Conservation (phyloP, 2,797 vertebrate genomes). For the Sylvia borin region DNA sequence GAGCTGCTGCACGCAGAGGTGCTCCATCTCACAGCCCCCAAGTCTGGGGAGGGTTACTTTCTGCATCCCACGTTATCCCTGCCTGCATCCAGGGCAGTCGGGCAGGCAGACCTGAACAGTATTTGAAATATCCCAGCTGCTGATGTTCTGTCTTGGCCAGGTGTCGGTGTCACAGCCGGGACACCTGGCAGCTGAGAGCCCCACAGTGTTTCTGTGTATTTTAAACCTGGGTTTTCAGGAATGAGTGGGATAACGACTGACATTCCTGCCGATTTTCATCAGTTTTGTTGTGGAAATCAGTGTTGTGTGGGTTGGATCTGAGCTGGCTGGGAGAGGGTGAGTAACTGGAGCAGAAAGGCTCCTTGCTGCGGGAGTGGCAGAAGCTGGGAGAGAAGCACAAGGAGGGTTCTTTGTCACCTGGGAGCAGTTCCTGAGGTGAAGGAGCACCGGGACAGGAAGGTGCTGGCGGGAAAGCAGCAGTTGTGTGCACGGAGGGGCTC, state of each 20-base stretch:
- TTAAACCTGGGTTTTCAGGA: not conserved
- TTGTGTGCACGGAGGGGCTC: not conserved
- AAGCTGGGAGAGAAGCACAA: not conserved
- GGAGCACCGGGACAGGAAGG: not conserved
- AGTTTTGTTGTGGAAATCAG: not conserved
- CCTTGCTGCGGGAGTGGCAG: not conserved
- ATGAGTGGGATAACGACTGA: not conserved
- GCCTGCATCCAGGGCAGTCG: too few relatives aligned
- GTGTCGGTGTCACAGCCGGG: not conserved
- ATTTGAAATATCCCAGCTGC: not conserved
- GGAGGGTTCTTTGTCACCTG: not conserved
- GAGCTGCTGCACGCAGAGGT: not conserved
- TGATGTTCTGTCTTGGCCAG: not conserved
- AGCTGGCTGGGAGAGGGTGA: not conserved
- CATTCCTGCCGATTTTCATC: not conserved
- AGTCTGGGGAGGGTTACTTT: accelerated
- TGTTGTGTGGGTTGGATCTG: not conserved
- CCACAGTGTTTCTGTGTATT: accelerated
- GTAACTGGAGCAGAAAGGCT: not conserved
- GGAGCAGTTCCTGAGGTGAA: not conserved
- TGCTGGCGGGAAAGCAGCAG: not conserved
- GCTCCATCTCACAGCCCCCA: not conserved
- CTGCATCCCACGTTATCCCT: not conserved
- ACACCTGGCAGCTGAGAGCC: not conserved
- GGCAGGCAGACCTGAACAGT: accelerated